phyloP scores from a whole-genome alignment of 2,797 vertebrate species.

The Clarias fuscus region DNA sequence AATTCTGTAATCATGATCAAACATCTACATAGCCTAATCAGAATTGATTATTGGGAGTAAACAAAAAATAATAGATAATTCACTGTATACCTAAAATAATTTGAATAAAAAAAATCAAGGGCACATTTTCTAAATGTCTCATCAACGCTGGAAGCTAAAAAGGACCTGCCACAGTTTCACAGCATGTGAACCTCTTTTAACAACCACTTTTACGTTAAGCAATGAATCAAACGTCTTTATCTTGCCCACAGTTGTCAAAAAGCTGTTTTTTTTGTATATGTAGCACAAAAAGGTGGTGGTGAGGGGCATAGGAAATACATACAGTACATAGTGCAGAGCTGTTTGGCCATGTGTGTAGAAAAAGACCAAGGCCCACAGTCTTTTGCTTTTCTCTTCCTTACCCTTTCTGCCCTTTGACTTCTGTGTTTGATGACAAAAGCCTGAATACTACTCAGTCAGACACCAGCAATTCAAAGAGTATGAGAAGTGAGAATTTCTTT shows the following conservation, averaged over 20 bases:
- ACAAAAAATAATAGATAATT: background rate
- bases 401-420: background rate
- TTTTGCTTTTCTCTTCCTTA: background rate
- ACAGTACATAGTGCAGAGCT: background rate
- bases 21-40: background rate
- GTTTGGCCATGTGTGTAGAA: background rate
- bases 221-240: conserved; percentile 17
- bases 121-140: background rate
- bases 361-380: background rate
- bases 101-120: background rate
- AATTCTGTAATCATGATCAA: background rate
- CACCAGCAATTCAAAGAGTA: background rate
- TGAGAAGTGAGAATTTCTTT: background rate
- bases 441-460: background rate
- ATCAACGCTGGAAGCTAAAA: background rate
- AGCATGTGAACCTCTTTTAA: background rate
- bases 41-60: background rate
- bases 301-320: background rate
- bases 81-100: background rate
- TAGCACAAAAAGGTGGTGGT: background rate
- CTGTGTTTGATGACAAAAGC: conserved; percentile 1
- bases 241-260: conserved; percentile 32
- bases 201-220: background rate
- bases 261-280: background rate
- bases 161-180: background rate